phyloP scores from a whole-genome alignment of 2,797 vertebrate genomes.

The Staurois parvus region DNA sequence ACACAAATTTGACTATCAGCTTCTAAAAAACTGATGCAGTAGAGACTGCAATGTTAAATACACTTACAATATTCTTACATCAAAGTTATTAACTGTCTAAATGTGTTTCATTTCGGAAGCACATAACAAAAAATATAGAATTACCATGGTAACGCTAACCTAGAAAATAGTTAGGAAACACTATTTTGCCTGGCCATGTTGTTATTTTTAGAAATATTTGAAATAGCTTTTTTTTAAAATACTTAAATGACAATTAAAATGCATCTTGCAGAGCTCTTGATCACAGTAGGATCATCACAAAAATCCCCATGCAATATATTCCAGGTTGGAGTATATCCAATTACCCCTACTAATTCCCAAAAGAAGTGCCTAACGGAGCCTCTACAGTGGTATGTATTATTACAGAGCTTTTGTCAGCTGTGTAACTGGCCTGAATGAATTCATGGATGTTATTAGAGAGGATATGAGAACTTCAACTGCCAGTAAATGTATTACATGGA shows the following conservation, averaged over 20 bases:
- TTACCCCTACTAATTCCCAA: constrained; percentile 39
- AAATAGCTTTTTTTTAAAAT: not conserved
- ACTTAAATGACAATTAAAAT: constrained; percentile 12
- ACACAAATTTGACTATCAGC: too few species aligned
- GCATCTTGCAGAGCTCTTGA: constrained; percentile 11
- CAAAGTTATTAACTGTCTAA: too few species aligned
- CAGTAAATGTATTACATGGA: constrained; percentile 45
- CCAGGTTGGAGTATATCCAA: constrained; percentile 38
- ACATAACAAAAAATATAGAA: too few species aligned
- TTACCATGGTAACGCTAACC: too few species aligned
- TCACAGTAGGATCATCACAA: constrained; percentile 18
- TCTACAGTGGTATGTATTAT: constrained; percentile 34
- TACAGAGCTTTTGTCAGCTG: constrained; percentile 39
- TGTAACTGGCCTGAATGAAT: constrained; percentile 47
- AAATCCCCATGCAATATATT: constrained; percentile 52
- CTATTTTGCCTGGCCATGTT: not conserved
- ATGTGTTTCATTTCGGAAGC: too few species aligned
- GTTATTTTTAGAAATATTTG: constrained; percentile 4
- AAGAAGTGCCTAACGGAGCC: constrained; percentile 11
- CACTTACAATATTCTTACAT: too few species aligned
- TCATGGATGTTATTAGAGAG: constrained; percentile 47
- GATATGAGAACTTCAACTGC: constrained; percentile 15
- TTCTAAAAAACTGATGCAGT: too few species aligned
- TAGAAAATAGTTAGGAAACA: too few species aligned
- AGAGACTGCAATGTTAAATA: too few species aligned